Base-by-base conservation (phyloP, 2,888 invertebrate species). In the Calliopum simillimum region DNA sequence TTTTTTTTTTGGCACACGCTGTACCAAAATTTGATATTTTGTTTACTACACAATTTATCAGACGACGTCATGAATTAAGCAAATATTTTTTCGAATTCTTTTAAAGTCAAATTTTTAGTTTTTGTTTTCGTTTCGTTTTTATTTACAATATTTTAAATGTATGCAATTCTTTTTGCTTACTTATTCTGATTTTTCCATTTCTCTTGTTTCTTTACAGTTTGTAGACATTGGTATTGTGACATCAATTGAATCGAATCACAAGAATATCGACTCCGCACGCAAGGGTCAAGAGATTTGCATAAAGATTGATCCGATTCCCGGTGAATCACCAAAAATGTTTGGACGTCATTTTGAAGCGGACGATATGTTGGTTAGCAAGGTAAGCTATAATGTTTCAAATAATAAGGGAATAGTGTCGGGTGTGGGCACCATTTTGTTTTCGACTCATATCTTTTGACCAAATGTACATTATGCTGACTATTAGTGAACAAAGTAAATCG, bases 301-400 rank as follows among this genome's bases (percentile, higher is more conserved):
- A 81, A 99, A 98, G 89, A 99, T 99, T 77, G 98, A 99, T 80
- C 94, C 97, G 41, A 92, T 96, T 62, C 95, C 97, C 16, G 99
- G 99, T n/a, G 98, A 99, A 86, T 93, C 99, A 61, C 99, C 99
- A 59, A 99, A 99, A 88, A 94, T 99, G 94, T 97, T 93, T 86
- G 99, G 99, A 13, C 90, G 99, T 71, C 99, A 99, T 88, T 99
- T 99, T 87, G 98, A 98, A 82, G 94, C 96, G 81, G 96, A 93
- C 51, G 99, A 99, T 87, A 89, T 96, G 85, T 90, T 99, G 76
- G 91, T 98, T 82, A 98, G 98, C 89, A 98, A 95, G 93, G 95
- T 95, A 85, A 88, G 90, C 83, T 59, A 14, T 43, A 21, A 66
- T 23, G 2, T 56, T 68, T 43, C 25, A 65, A 47, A 13, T 2